Evolutionary conservation across 2,888 invertebrate genomes (phyloP), one percentile per base, ranked within the genome.

Genomic region (Norana najaformis): DNA sequence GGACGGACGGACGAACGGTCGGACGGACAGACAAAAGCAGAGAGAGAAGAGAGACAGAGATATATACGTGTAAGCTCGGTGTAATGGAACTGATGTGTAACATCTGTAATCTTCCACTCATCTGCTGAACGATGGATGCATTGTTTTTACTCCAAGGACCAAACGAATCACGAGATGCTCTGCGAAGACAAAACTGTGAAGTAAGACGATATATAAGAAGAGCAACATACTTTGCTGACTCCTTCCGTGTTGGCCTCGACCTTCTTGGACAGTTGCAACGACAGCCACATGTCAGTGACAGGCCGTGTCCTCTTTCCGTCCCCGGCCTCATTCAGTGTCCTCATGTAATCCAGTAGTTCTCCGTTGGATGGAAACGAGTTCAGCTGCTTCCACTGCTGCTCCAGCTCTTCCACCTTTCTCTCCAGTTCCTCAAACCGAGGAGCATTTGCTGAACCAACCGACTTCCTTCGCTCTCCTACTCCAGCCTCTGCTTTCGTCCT

Each of bases 241-340:
- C 94, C 94, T 91, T 94, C 93, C 91, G 94, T 93, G 91, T 95
- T 94, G 18, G 94, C 93, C 92, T 94, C 94, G 18, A 94, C 94
- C 90, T 93, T 92, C 89, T 93, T 94, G 89, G 93, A 93, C n/a
- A 95, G 85, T 91, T 94, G 94, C 93, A 94, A 93, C 37, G 92
- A 92, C 91, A 94, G 94, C 94, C 94, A 95, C 93, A 94, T 93
- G 89, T 94, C 94, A 41, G 93, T 90, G 20, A 94, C 93, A 36
- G 94, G 93, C 82, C 92, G 92, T 37, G 91, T 92, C n/a, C 93
- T 90, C 89, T 93, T 91, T 69, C 69, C 11, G 6, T n/a, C 69
- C 8, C 69, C n/a, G 69, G 30, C 69, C 47, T 47, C 47, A 23
- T 23, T 16, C 69, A 30, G 4, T n/a, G 1, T 69, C n/a, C 69